These are phyloP conservation scores for Poeciliopsis infans DNA, from an alignment of 2,797 vertebrate species.

Conservation along the genomic window DNA sequence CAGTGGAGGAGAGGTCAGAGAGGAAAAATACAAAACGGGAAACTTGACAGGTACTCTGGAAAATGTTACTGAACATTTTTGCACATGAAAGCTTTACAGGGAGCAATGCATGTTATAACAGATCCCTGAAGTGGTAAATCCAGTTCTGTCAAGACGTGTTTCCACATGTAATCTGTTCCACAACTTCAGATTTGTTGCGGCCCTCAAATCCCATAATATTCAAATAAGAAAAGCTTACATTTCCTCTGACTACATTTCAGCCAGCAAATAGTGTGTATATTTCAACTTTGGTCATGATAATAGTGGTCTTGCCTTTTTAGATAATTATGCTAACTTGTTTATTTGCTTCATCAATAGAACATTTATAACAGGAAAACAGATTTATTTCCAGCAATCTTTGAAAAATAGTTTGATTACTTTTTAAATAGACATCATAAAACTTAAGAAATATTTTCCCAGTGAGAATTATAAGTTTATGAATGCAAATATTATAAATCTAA, in stretches of 20 bases:
- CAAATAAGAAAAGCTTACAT: not conserved
- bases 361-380: not conserved
- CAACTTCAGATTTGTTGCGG: not conserved
- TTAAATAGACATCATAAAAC: not conserved
- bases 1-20: no score
- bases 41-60: not conserved
- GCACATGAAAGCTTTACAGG: not conserved
- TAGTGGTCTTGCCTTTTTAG: not conserved
- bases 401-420: not conserved
- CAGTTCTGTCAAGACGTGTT: not conserved
- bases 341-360: not conserved
- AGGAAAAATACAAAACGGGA: no score
- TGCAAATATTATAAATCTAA: not conserved
- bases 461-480: not conserved
- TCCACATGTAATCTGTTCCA: not conserved
- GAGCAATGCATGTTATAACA: not conserved
- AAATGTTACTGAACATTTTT: not conserved
- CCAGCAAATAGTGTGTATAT: not conserved
- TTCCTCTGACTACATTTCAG: not conserved
- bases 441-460: not conserved
- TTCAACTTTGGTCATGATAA: not conserved
- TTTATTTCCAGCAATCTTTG: not conserved
- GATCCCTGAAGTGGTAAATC: not conserved
- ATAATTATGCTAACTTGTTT: not conserved
- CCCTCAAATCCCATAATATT: not conserved